Conservation (phyloP, 2,113 vertebrate genomes). For the Heterocephalus glaber region DNA sequence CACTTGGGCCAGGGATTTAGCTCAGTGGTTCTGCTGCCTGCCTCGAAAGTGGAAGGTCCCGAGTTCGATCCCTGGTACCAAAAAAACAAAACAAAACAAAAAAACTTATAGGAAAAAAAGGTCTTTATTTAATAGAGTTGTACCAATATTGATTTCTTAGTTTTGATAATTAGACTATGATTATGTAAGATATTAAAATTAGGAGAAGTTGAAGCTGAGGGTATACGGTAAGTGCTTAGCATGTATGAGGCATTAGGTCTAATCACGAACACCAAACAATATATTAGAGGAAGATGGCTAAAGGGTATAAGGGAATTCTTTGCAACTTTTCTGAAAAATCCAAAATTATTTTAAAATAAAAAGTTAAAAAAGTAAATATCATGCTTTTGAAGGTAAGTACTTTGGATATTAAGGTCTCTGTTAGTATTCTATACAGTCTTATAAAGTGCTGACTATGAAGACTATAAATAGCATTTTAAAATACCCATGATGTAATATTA, state of each 20-base stretch:
- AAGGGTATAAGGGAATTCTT: background rate
- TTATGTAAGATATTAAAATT: conserved; percentile 5
- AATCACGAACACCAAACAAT: background rate
- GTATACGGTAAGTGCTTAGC: background rate
- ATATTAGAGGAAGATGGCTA: background rate
- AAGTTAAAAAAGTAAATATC: background rate
- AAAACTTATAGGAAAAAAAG: conserved; percentile 9
- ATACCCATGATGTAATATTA: background rate
- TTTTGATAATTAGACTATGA: conserved; percentile 42
- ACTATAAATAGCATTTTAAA: conserved; percentile 30
- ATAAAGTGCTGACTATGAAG: conserved; percentile 19
- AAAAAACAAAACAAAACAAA: no score
- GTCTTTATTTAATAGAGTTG: background rate
- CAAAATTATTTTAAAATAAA: background rate
- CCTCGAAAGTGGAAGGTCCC: no score
- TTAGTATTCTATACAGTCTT: conserved; percentile 5
- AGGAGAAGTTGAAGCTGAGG: background rate
- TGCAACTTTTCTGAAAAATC: background rate
- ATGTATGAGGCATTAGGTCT: background rate
- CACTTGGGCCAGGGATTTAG: no score
- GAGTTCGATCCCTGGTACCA: no score
- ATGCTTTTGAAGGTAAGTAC: background rate
- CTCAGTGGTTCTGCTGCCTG: no score
- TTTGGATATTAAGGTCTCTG: background rate
- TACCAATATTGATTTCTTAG: conserved; percentile 35